Percentiles rank a stretch among this genome's conserved stretches.
These are phyloP conservation scores for Monochamus alternatus DNA, from an alignment of 2,888 invertebrate genomes.

Conservation along the genomic window DNA sequence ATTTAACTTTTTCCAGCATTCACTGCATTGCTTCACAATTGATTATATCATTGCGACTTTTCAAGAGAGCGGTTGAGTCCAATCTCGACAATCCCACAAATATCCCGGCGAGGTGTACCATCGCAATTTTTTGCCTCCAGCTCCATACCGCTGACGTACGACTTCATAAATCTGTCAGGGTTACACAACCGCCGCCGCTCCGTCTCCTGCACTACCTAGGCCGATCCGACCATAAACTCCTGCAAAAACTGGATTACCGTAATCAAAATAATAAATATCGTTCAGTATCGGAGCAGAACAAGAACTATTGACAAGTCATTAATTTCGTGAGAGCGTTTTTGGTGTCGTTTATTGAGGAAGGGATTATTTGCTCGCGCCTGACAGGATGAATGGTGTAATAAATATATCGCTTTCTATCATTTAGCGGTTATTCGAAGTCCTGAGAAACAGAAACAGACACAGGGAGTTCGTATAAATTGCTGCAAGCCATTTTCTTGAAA, in stretches of 20 bases:
- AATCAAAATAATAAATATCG: slow-evolving; percentile 50
- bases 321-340: slow-evolving; percentile 27
- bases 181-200: slow-evolving; percentile 53
- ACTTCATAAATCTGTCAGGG: slow-evolving; percentile 64
- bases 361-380: slow-evolving; percentile 16
- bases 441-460: not conserved
- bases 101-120: slow-evolving; percentile 23
- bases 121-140: slow-evolving; percentile 50
- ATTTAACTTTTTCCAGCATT: not conserved
- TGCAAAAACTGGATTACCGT: slow-evolving; percentile 54
- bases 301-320: slow-evolving; percentile 35
- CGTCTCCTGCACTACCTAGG: slow-evolving; percentile 50
- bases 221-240: slow-evolving; percentile 46
- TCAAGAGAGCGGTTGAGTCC: not conserved
- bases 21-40: not conserved
- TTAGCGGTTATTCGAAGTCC: not conserved
- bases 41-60: not conserved
- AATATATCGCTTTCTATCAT: slow-evolving; percentile 4
- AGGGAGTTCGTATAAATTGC: no score
- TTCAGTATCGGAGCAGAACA: slow-evolving; percentile 20
- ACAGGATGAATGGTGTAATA: slow-evolving; percentile 21
- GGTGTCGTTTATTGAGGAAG: slow-evolving; percentile 34
- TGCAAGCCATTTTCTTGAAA: no score
- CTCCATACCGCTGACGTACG: slow-evolving; percentile 54
- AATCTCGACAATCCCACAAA: slow-evolving; percentile 25